Evolutionary conservation across 1,140 invertebrate genomes (phyloP), one percentile per base, ranked within the genome.

Genomic region (Drosophila ogumai): DNA sequence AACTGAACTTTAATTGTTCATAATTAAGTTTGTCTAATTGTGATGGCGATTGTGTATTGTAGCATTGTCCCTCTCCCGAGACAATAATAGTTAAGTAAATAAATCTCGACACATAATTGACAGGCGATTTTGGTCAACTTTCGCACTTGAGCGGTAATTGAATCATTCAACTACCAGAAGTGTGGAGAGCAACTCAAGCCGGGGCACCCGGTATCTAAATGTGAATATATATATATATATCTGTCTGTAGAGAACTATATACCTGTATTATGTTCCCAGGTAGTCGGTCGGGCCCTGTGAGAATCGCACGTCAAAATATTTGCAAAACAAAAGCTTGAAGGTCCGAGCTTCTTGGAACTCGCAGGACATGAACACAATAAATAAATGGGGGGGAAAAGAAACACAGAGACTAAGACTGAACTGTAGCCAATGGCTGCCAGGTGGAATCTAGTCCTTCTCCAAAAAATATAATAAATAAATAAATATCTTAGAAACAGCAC

Each of bases 1-100:
- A 88, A 87, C 84, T 87, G 84, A 87, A 88, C 84, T 82, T 82
- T 88, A 88, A 82, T 88, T 88, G 80, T 82, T 82, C 71, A 87
- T 87, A 87, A 87, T 87, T 87, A 87, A 87, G 82, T 87, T 88
- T 82, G 82, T 87, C 72, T 66, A 65, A 86, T 75, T 75, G 54
- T 78, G 60, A 56, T 65, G 50, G 50, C 61, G 54, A 82, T 76
- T 66, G 32, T 66, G 25, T 61, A 13, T 31, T 25, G 46, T 38
- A 19, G 6, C 13, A 47, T 57, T 65, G 61, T 65, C 55, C 38
- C 9, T n/a, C 44, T 79, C 28, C 47, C 43, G 47, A 68, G 63
- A 77, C 75, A 78, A 78, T 78, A 72, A 75, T 68, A 79, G 78
- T 67, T 87, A 67, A 76, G 75, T 79, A 87, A 82, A 86, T 82